Base-by-base conservation (phyloP, 1,140 invertebrate genomes). In the Drosophila albomicans region DNA sequence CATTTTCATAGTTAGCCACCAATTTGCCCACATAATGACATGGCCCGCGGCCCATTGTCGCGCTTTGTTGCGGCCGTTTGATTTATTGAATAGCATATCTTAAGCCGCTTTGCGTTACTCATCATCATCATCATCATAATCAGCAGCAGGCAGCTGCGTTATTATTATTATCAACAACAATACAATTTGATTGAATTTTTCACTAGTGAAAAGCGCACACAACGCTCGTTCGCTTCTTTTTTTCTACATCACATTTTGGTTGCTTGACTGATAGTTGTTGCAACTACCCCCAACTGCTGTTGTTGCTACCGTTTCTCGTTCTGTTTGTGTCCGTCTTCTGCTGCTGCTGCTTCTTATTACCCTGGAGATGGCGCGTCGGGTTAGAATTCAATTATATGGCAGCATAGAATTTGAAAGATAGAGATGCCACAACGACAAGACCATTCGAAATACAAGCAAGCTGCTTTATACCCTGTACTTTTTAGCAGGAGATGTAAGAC, bases 361-460 rank as follows among this genome's bases (percentile, higher is more conserved):
- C 82, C 84, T 84, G 59, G 78, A 88, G 84, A 88, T 82, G 78
- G 52, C 77, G 56, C 73, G 52, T 84, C 76, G 84, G 84, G 48
- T 80, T 87, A 88, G 80, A 84, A 88, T 88, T 88, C 84, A 89
- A 88, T 88, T 88, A 89, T 89, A 79, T 86, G 77, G 61, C 38
- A 51, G 67, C 68, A 79, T 46, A 68, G 74, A 79, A 67, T 72
- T 65, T 70, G 57, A 73, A 73, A 72, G 67, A 75, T 82, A 73
- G 65, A 35, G 65, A 63, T 66, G 78, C 68, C 41, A 52, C n/a
- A 71, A 69, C 16, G 63, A 51, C 58, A 59, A 51, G 69, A 48
- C 13, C 69, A 66, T 56, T 62, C 58, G 46, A 71, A 64, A 71
- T 58, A 52, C 63, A 52, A 41, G 54, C 54, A 52, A 65, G 52